phyloP scores from a whole-genome alignment of 2,797 vertebrate species.

The Clarias laeviceps region DNA sequence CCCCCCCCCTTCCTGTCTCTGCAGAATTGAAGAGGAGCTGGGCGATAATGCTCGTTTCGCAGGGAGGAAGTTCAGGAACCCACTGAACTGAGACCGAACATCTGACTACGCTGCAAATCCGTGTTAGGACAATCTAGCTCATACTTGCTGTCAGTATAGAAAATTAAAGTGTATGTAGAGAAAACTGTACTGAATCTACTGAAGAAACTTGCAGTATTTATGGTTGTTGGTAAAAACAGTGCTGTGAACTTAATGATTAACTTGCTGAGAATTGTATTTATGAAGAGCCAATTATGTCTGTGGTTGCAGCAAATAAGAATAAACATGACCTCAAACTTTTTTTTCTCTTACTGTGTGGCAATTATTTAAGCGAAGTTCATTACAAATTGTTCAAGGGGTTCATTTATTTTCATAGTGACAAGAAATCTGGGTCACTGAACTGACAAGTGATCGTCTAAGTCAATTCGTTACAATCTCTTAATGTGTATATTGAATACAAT shows the following conservation, averaged over 20 bases:
- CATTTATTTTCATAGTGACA: neutral
- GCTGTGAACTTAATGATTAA: conserved; percentile 6
- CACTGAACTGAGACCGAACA: conserved; percentile 71
- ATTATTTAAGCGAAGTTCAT: neutral
- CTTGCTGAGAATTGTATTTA: neutral
- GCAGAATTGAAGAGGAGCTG: conserved; percentile 95
- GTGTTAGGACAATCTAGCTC: conserved; percentile 7
- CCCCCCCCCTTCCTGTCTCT: neutral
- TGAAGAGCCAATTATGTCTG: conserved; percentile 10
- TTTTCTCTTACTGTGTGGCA: neutral
- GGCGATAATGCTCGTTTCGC: conserved; percentile 88
- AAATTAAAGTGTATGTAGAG: conserved; percentile 12
- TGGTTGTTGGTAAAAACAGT: neutral
- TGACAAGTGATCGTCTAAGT: neutral
- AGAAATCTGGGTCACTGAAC: neutral
- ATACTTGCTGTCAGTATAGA: conserved; percentile 18
- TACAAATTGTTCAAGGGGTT: too few relatives aligned
- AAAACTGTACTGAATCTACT: neutral
- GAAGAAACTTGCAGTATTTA: conserved; percentile 16
- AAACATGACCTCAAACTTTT: conserved; percentile 6
- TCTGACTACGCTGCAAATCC: conserved; percentile 2
- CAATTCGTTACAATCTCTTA: neutral
- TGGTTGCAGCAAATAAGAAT: conserved; percentile 29
- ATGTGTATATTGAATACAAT: neutral
- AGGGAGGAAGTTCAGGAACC: conserved; percentile 92